These are phyloP conservation scores for Pseudococcus longispinus DNA, from an alignment of 2,888 invertebrate species.

Conservation along the genomic window DNA sequence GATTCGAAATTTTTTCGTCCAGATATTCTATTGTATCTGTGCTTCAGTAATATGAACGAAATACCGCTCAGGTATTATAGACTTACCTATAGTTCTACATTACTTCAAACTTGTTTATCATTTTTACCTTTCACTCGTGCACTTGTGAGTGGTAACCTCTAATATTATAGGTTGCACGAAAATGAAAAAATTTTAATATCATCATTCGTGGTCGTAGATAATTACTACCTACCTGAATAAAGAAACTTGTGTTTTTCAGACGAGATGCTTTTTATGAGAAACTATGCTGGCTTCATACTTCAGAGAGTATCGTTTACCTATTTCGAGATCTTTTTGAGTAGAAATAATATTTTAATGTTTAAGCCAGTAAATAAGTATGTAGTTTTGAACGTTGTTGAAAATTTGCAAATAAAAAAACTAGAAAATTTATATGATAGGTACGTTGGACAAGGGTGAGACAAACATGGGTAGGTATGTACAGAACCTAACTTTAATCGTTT, in stretches of 20 bases:
- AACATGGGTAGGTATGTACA: no score
- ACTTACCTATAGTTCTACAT: not conserved
- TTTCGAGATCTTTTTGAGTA: not conserved
- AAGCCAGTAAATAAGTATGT: no score
- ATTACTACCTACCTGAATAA: not conserved
- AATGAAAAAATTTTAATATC: not conserved
- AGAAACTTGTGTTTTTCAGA: not conserved
- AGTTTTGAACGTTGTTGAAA: no score
- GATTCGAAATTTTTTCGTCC: not conserved
- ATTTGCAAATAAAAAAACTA: no score
- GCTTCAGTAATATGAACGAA: not conserved
- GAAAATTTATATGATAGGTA: no score
- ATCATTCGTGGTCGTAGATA: not conserved
- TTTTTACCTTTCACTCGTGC: not conserved
- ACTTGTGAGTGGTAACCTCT: not conserved
- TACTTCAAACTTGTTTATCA: not conserved
- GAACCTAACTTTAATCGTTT: no score
- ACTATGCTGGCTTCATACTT: not conserved
- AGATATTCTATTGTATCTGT: not conserved
- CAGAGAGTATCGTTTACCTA: not conserved
- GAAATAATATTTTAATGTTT: no score
- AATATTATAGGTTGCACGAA: not conserved
- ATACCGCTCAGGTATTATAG: not conserved
- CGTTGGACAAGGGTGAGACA: no score
- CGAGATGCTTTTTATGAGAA: not conserved